These are phyloP conservation scores for Hyppa rectilinea DNA, from an alignment of 2,888 invertebrate species.

Conservation along the genomic window DNA sequence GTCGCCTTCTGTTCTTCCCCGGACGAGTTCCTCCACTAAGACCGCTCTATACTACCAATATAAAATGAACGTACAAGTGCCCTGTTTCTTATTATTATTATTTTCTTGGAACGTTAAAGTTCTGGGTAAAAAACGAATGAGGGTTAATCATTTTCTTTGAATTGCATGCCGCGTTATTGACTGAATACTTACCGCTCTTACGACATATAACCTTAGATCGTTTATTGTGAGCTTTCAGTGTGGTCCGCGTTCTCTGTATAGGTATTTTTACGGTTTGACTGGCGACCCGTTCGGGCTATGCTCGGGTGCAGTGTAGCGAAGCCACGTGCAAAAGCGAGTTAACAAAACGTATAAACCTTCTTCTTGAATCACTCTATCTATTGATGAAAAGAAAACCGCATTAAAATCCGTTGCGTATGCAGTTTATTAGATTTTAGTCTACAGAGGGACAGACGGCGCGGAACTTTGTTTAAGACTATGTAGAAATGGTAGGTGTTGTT, in stretches of 20 bases:
- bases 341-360: no score
- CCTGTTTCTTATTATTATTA: conserved; percentile 45
- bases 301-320: no score
- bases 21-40: background rate
- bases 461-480: no score
- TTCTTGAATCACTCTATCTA: no score
- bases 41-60: background rate
- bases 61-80: conserved; percentile 26
- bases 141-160: conserved; percentile 52
- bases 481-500: background rate
- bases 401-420: no score
- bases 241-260: background rate
- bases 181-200: conserved; percentile 1
- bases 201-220: conserved; percentile 16
- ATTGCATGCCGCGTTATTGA: conserved; percentile 35
- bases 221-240: background rate
- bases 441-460: no score
- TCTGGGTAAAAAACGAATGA: conserved; percentile 43
- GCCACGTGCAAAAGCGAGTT: no score
- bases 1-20: no score
- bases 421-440: no score
- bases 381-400: no score
- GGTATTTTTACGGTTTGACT: background rate
- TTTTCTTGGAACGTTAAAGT: conserved; percentile 44
- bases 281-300: no score